Conservation (phyloP, 2,888 invertebrate genomes). For the Eutolmus rufibarbis region DNA sequence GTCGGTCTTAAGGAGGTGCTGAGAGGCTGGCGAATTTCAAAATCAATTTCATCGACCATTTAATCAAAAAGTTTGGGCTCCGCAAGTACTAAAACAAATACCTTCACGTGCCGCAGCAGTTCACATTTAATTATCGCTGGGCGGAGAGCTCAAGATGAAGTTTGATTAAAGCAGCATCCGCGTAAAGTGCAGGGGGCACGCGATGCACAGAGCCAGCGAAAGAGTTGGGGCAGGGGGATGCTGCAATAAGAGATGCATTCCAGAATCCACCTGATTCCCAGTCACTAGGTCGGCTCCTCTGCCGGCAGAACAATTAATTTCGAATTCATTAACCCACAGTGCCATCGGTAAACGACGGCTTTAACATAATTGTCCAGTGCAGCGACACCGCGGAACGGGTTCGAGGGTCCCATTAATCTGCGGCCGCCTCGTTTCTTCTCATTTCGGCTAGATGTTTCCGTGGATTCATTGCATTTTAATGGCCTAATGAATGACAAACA, state of each 20-base stretch:
- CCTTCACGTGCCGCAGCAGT: slow-evolving; percentile 11
- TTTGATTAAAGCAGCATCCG: neutral
- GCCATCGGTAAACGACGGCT: slow-evolving; percentile 15
- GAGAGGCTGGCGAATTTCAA: neutral
- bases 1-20: neutral
- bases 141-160: neutral
- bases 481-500: slow-evolving; percentile 34
- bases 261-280: neutral
- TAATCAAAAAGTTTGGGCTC: neutral
- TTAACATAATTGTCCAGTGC: slow-evolving; percentile 29
- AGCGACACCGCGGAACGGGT: slow-evolving; percentile 11
- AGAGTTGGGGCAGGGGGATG: neutral
- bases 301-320: slow-evolving; percentile 14
- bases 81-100: slow-evolving; percentile 18
- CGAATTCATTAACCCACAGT: slow-evolving; percentile 4
- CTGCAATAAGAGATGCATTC: neutral
- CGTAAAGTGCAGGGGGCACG: neutral
- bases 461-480: slow-evolving; percentile 32
- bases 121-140: slow-evolving; percentile 16
- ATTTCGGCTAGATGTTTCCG: neutral
- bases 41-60: slow-evolving; percentile 1
- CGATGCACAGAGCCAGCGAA: neutral
- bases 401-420: slow-evolving; percentile 9
- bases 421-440: slow-evolving; percentile 13
- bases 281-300: neutral